Base-by-base conservation (phyloP, 2,888 invertebrate genomes). In the Chrysina gloriosa region DNA sequence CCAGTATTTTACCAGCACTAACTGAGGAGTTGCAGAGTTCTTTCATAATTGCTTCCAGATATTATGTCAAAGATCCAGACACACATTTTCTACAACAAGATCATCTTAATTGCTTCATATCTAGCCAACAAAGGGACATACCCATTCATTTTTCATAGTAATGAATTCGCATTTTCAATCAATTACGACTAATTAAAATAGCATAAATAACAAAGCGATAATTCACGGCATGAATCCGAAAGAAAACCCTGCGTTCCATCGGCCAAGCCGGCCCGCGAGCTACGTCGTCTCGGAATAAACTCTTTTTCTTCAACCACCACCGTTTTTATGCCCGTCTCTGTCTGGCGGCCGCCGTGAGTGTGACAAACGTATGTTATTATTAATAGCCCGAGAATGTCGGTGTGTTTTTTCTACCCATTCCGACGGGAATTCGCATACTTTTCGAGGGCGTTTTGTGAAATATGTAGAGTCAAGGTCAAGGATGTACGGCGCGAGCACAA, bases 371-470 rank as follows among this genome's bases (percentile, higher is more conserved):
- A 61, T 61, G 39, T 68, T 63, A 63, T 68, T 68, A 68, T 54
- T 68, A 68, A 68, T 68, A 68, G 50, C 45, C 52, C 36, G 54
- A 63, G 68, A 68, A 68, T 68, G 68, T 63, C 68, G 68, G 68
- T n/a, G 52, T 61, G 27, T 69, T 70, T 71, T 71, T 70, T 68
- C 61, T 65, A 50, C 47, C 63, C 54, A 48, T 68, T 68, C 65
- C 63, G 65, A 65, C 67, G 67, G 63, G 67, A 68, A 65, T 65
- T 66, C 65, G 71, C 71, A 71, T 71, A 68, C 69, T 68, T 67
- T 67, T 65, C 67, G 71, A 71, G 71, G 71, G 71, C 71, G 71
- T 68, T 68, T 68, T 52, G 54, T 68, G 63, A 68, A 68, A 68
- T 68, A 68, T 63, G 63, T 42, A 14, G 27, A 61, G 42, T 42